phyloP scores from a whole-genome alignment of 2,113 vertebrate genomes.

The Benitochromis conjunctus region DNA sequence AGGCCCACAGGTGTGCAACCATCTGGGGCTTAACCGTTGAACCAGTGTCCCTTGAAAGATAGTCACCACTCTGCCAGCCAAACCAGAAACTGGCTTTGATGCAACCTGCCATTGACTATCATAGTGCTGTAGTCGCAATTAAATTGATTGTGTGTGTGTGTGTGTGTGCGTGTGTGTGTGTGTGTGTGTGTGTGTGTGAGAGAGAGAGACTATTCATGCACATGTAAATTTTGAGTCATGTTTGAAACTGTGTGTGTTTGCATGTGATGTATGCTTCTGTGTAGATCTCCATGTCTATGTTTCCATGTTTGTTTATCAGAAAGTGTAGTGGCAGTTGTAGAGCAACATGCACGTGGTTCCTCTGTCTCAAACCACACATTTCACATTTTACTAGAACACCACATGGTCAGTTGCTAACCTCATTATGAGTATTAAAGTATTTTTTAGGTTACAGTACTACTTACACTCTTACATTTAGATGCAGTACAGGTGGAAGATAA shows the following conservation, averaged over 20 bases:
- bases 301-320: constrained; percentile 11
- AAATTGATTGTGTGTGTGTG: background rate
- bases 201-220: background rate
- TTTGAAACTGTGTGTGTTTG: background rate
- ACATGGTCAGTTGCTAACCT: constrained; percentile 43
- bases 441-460: background rate
- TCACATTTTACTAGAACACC: constrained; percentile 45
- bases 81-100: constrained; percentile 43
- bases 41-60: constrained; percentile 47
- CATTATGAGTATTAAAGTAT: constrained; percentile 3
- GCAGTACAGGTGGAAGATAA: background rate
- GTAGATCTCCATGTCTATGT: background rate
- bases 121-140: background rate
- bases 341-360: constrained; percentile 2
- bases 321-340: background rate
- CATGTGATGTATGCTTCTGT: background rate
- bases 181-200: too few species aligned
- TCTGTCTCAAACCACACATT: constrained; percentile 48
- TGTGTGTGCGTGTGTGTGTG: background rate
- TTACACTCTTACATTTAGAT: background rate
- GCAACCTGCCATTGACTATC: background rate
- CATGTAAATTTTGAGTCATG: background rate
- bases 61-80: constrained; percentile 24
- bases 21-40: constrained; percentile 68
- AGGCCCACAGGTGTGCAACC: constrained; percentile 69